A percentile compares a stretch with the other conserved stretches of the same genome.
Evolutionary conservation across 2,113 vertebrate species (phyloP).

Genomic region (Chaetura pelagica): DNA sequence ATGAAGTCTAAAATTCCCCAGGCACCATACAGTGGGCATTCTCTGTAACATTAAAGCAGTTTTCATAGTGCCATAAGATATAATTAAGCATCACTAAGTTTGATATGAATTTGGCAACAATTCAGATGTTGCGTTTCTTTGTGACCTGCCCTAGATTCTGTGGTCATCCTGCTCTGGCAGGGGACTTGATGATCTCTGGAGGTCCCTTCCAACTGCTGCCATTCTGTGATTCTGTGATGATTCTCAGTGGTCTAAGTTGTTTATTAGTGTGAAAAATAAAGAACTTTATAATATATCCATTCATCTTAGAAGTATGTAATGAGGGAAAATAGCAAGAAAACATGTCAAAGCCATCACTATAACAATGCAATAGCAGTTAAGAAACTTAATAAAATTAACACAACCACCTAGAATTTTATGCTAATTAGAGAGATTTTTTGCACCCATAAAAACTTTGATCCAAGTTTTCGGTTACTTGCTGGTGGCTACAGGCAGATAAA

Average conservation of each 20-base stretch:
- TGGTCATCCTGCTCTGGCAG: too few relatives aligned
- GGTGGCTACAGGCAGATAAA: slow-evolving; percentile 5
- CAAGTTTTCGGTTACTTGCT: slow-evolving; percentile 1
- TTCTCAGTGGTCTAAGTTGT: slow-evolving; percentile 24
- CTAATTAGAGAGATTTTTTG: slow-evolving; percentile 63
- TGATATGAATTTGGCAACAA: slow-evolving; percentile 32
- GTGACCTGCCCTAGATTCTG: too few relatives aligned
- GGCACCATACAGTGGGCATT: not conserved
- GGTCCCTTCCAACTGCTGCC: too few relatives aligned
- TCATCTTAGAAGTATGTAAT: slow-evolving; percentile 52
- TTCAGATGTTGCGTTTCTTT: not conserved
- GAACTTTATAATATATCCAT: slow-evolving; percentile 36
- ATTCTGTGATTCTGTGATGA: not conserved
- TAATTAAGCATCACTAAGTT: slow-evolving; percentile 37
- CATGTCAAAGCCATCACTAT: slow-evolving; percentile 48
- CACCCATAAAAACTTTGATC: not conserved
- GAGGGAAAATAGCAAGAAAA: slow-evolving; percentile 55
- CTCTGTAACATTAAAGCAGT: not conserved
- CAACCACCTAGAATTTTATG: slow-evolving; percentile 38
- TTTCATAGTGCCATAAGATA: slow-evolving; percentile 6
- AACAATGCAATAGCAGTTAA: slow-evolving; percentile 39
- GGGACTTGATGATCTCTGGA: too few relatives aligned
- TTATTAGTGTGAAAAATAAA: slow-evolving; percentile 66
- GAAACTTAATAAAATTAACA: slow-evolving; percentile 64
- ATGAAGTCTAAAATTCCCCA: not conserved